Evolutionary conservation across 2,113 vertebrate species (phyloP).

Genomic region (Morone chrysops): DNA sequence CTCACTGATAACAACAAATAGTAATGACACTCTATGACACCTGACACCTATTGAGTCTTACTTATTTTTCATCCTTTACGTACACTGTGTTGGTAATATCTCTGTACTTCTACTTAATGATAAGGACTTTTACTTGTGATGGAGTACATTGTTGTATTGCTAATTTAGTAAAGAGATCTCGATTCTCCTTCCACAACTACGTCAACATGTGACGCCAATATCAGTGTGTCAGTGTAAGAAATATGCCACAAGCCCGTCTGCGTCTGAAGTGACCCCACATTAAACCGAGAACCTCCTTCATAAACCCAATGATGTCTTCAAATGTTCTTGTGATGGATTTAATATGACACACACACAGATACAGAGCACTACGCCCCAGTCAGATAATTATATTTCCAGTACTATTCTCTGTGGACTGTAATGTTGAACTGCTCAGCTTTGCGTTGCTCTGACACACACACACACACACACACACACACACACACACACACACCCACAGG

Average conservation of each 20-base stretch:
- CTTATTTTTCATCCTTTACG: neutral
- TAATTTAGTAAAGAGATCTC: neutral
- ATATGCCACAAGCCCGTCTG: neutral
- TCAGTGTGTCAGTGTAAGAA: neutral
- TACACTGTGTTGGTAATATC: neutral
- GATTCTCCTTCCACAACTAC: neutral
- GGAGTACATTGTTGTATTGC: neutral
- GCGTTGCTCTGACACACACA: conserved; percentile 41
- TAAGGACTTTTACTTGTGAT: neutral
- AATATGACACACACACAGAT: conserved; percentile 6
- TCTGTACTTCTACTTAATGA: neutral
- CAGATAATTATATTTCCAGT: conserved; percentile 44
- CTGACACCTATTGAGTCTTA: neutral
- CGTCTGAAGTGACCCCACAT: neutral
- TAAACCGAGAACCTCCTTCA: neutral
- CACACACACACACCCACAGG: conserved; percentile 25
- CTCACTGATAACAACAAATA: neutral
- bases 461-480: conserved; percentile 15
- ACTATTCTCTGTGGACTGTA: conserved; percentile 25
- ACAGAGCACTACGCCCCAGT: neutral
- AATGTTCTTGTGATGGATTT: neutral
- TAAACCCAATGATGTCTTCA: neutral
- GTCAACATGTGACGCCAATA: neutral
- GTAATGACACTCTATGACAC: neutral
- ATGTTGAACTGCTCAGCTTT: conserved; percentile 28